Conservation (phyloP, 2,888 invertebrate species). For the Clivina fossor region DNA sequence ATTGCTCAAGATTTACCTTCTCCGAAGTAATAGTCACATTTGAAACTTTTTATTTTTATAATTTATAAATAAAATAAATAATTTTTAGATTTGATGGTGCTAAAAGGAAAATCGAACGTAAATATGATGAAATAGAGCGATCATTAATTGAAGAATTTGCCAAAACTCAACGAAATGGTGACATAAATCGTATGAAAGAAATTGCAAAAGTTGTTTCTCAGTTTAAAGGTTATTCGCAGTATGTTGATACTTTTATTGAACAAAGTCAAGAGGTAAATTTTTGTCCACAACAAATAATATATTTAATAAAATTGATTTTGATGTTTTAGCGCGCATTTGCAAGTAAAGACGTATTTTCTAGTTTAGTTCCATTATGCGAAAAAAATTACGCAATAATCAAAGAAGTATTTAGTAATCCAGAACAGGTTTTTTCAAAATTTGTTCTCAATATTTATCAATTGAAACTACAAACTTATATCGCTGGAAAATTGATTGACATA, state of each 20-base stretch:
- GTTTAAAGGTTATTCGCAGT: conserved; percentile 95
- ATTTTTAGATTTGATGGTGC: conserved; percentile 71
- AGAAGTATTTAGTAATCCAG: conserved; percentile 91
- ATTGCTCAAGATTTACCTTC: conserved; percentile 93
- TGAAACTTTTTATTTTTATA: background rate
- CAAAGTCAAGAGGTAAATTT: conserved; percentile 84
- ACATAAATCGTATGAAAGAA: conserved; percentile 87
- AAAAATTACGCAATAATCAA: conserved; percentile 81
- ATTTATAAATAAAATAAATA: conserved; percentile 30
- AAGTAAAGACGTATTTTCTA: conserved; percentile 87
- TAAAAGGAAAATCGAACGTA: conserved; percentile 81
- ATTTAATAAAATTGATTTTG: too few species aligned
- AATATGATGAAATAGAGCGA: conserved; percentile 88
- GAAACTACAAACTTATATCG: conserved; percentile 83
- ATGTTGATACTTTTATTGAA: conserved; percentile 95
- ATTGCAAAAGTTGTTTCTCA: conserved; percentile 89
- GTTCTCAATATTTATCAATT: conserved; percentile 93
- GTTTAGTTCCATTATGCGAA: conserved; percentile 86
- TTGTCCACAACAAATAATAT: too few species aligned
- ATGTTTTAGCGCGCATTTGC: conserved; percentile 73
- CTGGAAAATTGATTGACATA: conserved; percentile 77
- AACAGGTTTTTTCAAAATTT: conserved; percentile 97
- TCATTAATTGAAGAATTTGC: conserved; percentile 93
- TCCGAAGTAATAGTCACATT: conserved; percentile 65
- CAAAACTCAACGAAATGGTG: conserved; percentile 81